These are phyloP conservation scores for Hyalella azteca DNA, from an alignment of 2,888 invertebrate genomes.

Conservation along the genomic window DNA sequence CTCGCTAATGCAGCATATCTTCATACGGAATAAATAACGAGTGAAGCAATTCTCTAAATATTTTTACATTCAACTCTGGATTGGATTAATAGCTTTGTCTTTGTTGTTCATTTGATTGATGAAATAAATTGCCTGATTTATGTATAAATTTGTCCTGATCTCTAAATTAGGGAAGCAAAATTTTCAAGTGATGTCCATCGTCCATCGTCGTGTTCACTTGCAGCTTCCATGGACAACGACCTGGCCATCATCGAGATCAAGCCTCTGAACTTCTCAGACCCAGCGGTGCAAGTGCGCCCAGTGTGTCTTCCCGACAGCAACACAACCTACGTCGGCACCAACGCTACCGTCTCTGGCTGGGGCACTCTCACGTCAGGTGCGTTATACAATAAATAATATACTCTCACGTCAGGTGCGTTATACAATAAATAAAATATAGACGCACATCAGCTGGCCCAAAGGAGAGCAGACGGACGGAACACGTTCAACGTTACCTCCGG, in stretches of 20 bases:
- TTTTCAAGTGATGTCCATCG: background rate
- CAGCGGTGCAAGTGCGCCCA: background rate
- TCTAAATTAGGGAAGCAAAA: background rate
- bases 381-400: too few species aligned
- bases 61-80: too few species aligned
- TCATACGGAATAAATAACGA: too few species aligned
- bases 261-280: slow-evolving; percentile 31
- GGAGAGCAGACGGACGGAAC: too few species aligned
- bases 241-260: slow-evolving; percentile 7
- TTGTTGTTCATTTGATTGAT: too few species aligned
- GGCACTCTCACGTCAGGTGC: slow-evolving; percentile 24
- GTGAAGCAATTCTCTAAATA: too few species aligned
- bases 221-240: slow-evolving; percentile 11
- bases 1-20: too few species aligned
- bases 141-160: too few species aligned
- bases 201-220: background rate
- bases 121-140: too few species aligned
- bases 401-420: slow-evolving; percentile 28
- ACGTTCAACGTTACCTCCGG: too few species aligned
- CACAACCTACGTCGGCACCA: slow-evolving; percentile 8
- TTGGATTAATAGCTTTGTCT: too few species aligned
- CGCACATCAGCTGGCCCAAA: slow-evolving; percentile 7
- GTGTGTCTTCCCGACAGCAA: background rate
- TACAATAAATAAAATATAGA: too few species aligned
- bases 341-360: slow-evolving; percentile 26